Evolutionary conservation across 2,797 vertebrate genomes (phyloP).

Genomic region (Melanitta fusca): DNA sequence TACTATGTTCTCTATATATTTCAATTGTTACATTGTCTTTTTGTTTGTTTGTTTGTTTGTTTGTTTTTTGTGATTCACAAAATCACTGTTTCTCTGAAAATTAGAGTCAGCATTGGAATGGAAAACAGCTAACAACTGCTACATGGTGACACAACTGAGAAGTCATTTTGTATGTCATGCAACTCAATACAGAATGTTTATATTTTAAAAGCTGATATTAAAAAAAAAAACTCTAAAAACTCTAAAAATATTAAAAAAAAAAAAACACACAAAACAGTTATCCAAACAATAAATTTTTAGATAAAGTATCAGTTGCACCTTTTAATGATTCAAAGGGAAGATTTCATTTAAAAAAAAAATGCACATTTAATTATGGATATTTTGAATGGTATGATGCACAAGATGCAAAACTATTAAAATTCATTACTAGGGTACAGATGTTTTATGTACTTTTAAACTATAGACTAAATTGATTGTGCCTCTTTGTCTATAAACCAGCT

Average conservation of each 20-base stretch:
- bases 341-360: slow-evolving; percentile 60
- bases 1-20: background rate
- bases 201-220: slow-evolving; percentile 52
- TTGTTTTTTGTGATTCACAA: background rate
- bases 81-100: background rate
- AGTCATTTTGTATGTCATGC: background rate
- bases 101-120: background rate
- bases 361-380: slow-evolving; percentile 61
- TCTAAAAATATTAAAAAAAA: background rate
- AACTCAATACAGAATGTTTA: slow-evolving; percentile 25
- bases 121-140: background rate
- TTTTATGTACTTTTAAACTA: slow-evolving; percentile 73
- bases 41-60: too few species aligned
- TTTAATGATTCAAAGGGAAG: slow-evolving; percentile 39
- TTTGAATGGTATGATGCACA: slow-evolving; percentile 35
- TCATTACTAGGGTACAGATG: slow-evolving; percentile 67
- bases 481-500: slow-evolving; percentile 69
- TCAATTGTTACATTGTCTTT: background rate
- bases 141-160: background rate
- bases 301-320: slow-evolving; percentile 18
- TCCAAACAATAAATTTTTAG: slow-evolving; percentile 16
- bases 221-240: background rate
- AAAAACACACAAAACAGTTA: background rate
- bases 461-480: slow-evolving; percentile 61
- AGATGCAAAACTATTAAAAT: slow-evolving; percentile 61